Evolutionary conservation across 35 echinoderm and acorn worm genomes (phyloP).

Genomic region (Strongylocentrotus purpuratus): DNA sequence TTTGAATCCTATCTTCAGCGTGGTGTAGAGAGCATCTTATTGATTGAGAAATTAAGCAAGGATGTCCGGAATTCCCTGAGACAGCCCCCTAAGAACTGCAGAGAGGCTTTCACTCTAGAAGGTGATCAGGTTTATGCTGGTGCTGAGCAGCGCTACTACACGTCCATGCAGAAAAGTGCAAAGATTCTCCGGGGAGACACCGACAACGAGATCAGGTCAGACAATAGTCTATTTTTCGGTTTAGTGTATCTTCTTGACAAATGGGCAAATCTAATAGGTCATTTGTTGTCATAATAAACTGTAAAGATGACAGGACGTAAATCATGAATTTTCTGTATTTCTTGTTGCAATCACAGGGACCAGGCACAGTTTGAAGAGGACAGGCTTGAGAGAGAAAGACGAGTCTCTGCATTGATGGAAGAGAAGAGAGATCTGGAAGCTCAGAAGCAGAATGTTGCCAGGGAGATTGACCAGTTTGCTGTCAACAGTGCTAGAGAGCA

Average conservation of each 20-base stretch:
- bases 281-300: no score
- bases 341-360: neutral
- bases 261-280: no score
- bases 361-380: slow-evolving; percentile 70
- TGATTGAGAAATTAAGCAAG: slow-evolving; percentile 72
- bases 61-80: slow-evolving; percentile 73
- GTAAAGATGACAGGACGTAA: no score
- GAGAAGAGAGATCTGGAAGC: slow-evolving; percentile 54
- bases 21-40: slow-evolving; percentile 72
- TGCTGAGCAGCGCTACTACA: slow-evolving; percentile 77
- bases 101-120: slow-evolving; percentile 84
- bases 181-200: slow-evolving; percentile 72
- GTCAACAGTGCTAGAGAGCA: slow-evolving; percentile 53
- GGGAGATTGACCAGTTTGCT: slow-evolving; percentile 73
- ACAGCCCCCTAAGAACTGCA: slow-evolving; percentile 76
- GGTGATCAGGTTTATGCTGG: slow-evolving; percentile 92
- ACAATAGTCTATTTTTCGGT: no score
- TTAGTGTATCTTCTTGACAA: no score
- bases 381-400: slow-evolving; percentile 52
- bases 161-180: slow-evolving; percentile 60
- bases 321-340: neutral
- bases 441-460: slow-evolving; percentile 4
- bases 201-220: slow-evolving; percentile 76
- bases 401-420: slow-evolving; percentile 37
- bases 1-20: slow-evolving; percentile 59